Conservation (phyloP, 2,113 vertebrate species). For the Benitochromis conjunctus region DNA sequence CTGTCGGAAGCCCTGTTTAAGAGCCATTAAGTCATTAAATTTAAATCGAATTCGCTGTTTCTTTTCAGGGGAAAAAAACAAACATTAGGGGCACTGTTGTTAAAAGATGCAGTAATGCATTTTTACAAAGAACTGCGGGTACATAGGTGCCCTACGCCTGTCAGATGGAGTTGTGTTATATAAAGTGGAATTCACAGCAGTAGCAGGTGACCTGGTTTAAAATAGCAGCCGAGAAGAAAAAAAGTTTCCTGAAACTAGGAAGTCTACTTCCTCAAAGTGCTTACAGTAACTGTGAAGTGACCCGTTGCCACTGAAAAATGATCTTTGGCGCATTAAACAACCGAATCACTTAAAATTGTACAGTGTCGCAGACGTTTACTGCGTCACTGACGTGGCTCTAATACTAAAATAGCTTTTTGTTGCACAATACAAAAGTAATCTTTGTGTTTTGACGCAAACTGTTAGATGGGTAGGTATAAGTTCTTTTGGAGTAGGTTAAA, state of each 20-base stretch:
- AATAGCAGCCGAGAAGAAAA: constrained; percentile 8
- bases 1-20: not conserved
- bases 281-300: not conserved
- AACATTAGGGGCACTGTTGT: not conserved
- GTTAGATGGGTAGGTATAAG: not conserved
- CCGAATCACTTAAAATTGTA: not conserved
- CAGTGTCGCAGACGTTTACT: not conserved
- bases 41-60: constrained; percentile 5
- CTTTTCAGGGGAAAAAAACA: not conserved
- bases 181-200: constrained; percentile 27
- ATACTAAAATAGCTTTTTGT: not conserved
- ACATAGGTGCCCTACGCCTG: constrained; percentile 22
- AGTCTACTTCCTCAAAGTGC: constrained; percentile 12
- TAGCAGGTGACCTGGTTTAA: constrained; percentile 46
- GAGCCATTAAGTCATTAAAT: constrained; percentile 29
- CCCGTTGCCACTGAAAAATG: not conserved
- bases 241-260: not conserved
- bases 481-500: not conserved
- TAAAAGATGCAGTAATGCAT: not conserved
- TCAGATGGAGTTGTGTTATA: constrained; percentile 32
- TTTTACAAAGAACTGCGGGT: not conserved
- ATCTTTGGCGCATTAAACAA: not conserved
- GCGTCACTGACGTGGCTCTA: rapidly evolving
- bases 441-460: not conserved
- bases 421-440: not conserved